Percentiles rank a stretch among this genome's conserved stretches.
These are phyloP conservation scores for Iselma pallidipennis DNA, from an alignment of 2,888 invertebrate species.

Conservation along the genomic window DNA sequence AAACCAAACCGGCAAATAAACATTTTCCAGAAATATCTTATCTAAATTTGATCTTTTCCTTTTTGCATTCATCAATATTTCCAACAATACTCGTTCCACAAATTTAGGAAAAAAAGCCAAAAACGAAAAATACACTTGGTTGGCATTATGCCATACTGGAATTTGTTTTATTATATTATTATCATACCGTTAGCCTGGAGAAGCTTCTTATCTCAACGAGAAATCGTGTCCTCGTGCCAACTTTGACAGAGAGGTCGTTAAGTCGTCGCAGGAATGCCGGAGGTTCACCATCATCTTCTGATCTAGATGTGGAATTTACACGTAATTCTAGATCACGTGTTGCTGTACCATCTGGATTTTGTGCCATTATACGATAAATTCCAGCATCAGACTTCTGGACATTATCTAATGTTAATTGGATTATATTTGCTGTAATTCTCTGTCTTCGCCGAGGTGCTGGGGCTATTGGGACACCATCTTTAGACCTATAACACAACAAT, in stretches of 20 bases:
- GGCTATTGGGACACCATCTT: conserved; percentile 66
- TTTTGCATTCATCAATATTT: no score
- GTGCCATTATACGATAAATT: conserved; percentile 73
- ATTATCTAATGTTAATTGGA: conserved; percentile 76
- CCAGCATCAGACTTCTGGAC: conserved; percentile 74
- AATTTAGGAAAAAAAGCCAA: no score
- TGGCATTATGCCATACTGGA: neutral
- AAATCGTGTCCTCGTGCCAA: conserved; percentile 84
- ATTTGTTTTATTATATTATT: neutral
- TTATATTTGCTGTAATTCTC: conserved; percentile 65
- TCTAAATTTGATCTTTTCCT: no score
- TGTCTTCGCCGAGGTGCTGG: conserved; percentile 67
- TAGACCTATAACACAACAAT: conserved; percentile 52
- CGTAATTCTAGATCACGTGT: conserved; percentile 61
- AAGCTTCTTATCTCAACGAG: conserved; percentile 79
- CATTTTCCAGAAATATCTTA: neutral
- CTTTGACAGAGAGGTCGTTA: conserved; percentile 85
- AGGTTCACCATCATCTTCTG: conserved; percentile 65
- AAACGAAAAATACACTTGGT: neutral
- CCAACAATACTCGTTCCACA: no score
- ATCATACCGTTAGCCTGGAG: conserved; percentile 52
- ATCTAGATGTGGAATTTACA: conserved; percentile 57
- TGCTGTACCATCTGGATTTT: conserved; percentile 61
- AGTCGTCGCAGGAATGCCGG: conserved; percentile 84
- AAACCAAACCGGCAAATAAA: neutral